Base-by-base conservation (phyloP, 2,797 vertebrate species). In the Trachops cirrhosus region DNA sequence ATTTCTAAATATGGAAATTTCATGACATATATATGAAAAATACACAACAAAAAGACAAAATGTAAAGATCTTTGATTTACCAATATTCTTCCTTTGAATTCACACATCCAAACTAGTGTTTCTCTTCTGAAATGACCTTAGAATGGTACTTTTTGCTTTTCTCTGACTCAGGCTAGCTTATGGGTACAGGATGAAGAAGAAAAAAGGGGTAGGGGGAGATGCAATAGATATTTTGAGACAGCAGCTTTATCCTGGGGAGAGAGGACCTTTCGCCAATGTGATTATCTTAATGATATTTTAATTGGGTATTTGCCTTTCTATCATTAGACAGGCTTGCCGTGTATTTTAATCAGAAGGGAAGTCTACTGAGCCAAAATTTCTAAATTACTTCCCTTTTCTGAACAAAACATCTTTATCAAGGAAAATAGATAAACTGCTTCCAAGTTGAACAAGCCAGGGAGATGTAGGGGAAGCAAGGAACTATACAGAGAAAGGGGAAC, bases 371-470 rank as follows among this genome's bases (percentile, higher is more conserved):
- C 96, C 96, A 97, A 88, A 86, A 79, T 67, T 95, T 93, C 64
- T 96, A 86, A 97, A 97, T 96, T 91, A 95, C 93, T 98, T 98
- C 96, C 96, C 62, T 54, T 97, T 95, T 95, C 37, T 71, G 29
- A 86, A 93, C 44, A 57, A 93, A 93, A 46, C 59, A 52, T 97
- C 94, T 95, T 94, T 89, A 92, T 92, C 59, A 75, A 91, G 86
- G 70, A 83, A 95, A 95, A 89, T 50, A 87, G 89, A 97, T 96
- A 93, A 94, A 88, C 57, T 74, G 78, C 50, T 87, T 97, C 95
- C 96, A 96, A 97, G 73, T 84, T 95, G 52, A 87, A 86, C 89
- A 96, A 88, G 73, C 75, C 80, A 87, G 54, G 39, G 80, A 86
- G 21, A 68, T 34, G 9, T 24, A 90, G 29, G 50, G 44, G 39